Conservation (phyloP, 2,797 vertebrate species). For the Channallabes apus region DNA sequence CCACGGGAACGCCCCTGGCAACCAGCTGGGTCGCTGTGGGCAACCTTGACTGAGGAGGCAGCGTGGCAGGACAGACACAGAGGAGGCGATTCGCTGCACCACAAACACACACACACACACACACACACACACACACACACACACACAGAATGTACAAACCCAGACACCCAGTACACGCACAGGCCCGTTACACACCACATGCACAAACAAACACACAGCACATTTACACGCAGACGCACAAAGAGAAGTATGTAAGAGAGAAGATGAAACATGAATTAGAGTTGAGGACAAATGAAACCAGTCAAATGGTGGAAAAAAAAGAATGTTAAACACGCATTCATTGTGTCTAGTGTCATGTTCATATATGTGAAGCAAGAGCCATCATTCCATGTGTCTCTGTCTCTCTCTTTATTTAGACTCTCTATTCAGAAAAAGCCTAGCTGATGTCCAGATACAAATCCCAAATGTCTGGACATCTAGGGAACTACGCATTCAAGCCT, state of each 20-base stretch:
- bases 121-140: constrained; percentile 32
- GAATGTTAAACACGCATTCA: background rate
- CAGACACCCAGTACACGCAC: constrained; percentile 10
- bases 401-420: background rate
- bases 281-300: background rate
- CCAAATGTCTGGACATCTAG: background rate
- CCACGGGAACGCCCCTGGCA: constrained; percentile 71
- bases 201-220: constrained; percentile 1
- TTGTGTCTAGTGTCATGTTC: background rate
- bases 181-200: constrained; percentile 13
- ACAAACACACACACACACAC: constrained; percentile 61
- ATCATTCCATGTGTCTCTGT: background rate
- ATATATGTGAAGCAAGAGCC: background rate
- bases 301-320: background rate
- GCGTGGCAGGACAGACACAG: constrained; percentile 75
- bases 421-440: background rate
- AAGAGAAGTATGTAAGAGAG: background rate
- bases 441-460: background rate
- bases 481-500: background rate
- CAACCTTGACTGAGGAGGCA: constrained; percentile 72
- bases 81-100: constrained; percentile 77
- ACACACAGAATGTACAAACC: constrained; percentile 55
- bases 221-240: background rate
- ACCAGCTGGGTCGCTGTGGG: constrained; percentile 70
- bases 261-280: background rate